Percentiles rank a stretch among this genome's conserved stretches.
These are phyloP conservation scores for Pongo abelii DNA, from an alignment of 2,113 vertebrate genomes.

Conservation along the genomic window DNA sequence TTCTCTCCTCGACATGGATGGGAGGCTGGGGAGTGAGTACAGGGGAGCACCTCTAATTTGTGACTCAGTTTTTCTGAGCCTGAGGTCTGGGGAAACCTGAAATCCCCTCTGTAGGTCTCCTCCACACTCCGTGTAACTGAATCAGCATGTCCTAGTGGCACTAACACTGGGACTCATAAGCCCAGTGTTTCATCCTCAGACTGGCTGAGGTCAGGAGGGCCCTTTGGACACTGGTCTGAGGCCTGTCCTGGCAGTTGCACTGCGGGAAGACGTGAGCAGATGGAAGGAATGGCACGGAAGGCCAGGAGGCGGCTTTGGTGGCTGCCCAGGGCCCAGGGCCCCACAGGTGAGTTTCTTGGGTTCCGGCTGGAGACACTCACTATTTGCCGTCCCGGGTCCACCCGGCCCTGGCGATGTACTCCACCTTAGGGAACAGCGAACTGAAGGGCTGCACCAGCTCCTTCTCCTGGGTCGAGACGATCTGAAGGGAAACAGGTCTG, in stretches of 20 bases:
- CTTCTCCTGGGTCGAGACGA: constrained; percentile 90
- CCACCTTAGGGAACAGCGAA: constrained; percentile 91
- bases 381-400: constrained; percentile 97
- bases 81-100: neutral
- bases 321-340: neutral
- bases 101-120: neutral
- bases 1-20: neutral
- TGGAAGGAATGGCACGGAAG: neutral
- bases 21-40: neutral
- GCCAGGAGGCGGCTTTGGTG: neutral
- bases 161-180: too few species aligned
- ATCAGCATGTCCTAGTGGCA: neutral
- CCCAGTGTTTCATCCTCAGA: neutral
- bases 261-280: neutral
- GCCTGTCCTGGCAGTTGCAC: accelerated
- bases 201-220: neutral
- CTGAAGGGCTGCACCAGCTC: constrained; percentile 92
- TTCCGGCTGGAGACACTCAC: constrained; percentile 77
- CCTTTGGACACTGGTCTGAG: neutral
- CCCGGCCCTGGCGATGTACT: constrained; percentile 96
- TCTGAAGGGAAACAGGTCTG: constrained; percentile 80
- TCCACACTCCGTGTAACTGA: neutral
- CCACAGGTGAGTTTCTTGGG: neutral
- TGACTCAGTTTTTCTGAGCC: neutral
- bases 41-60: too few species aligned